A percentile compares a stretch with the other conserved stretches of the same genome.
Conservation (phyloP, 2,888 invertebrate species). For the Eucera pruinosa region DNA sequence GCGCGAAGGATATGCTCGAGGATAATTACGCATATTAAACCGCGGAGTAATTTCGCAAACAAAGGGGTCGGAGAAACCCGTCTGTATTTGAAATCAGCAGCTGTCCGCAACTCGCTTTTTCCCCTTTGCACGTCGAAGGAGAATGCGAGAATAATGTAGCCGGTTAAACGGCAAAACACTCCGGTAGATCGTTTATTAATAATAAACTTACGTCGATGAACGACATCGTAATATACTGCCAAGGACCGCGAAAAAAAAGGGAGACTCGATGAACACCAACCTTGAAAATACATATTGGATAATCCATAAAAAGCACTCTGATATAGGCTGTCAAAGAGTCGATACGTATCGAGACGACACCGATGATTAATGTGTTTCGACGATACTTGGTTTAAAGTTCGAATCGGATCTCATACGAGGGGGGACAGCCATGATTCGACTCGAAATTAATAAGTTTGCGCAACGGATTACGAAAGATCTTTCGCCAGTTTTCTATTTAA, state of each 20-base stretch:
- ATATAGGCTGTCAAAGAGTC: conserved; percentile 40
- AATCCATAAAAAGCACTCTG: conserved; percentile 34
- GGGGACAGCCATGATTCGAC: conserved; percentile 16
- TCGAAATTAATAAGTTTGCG: conserved; percentile 57
- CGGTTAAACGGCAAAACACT: conserved; percentile 6
- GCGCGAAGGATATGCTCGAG: conserved; percentile 24
- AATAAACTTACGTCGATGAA: conserved; percentile 11
- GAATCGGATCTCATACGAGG: conserved; percentile 15
- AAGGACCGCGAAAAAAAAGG: background rate
- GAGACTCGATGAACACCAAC: conserved; percentile 15
- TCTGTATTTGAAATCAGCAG: conserved; percentile 38
- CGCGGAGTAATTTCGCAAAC: conserved; percentile 54
- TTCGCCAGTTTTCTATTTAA: conserved; percentile 13
- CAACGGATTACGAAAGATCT: conserved; percentile 46
- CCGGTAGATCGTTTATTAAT: conserved; percentile 17
- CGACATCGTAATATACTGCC: background rate
- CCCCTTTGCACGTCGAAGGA: background rate
- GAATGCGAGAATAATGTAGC: conserved; percentile 6
- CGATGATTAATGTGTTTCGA: conserved; percentile 51
- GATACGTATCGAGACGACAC: conserved; percentile 51
- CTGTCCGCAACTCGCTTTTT: conserved; percentile 3
- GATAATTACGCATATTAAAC: conserved; percentile 63
- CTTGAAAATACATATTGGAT: conserved; percentile 18
- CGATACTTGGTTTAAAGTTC: conserved; percentile 22
- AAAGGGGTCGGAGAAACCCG: conserved; percentile 10